A percentile compares a stretch with the other conserved stretches of the same genome.
Evolutionary conservation across 2,797 vertebrate species (phyloP).

Genomic region (Merluccius polli): DNA sequence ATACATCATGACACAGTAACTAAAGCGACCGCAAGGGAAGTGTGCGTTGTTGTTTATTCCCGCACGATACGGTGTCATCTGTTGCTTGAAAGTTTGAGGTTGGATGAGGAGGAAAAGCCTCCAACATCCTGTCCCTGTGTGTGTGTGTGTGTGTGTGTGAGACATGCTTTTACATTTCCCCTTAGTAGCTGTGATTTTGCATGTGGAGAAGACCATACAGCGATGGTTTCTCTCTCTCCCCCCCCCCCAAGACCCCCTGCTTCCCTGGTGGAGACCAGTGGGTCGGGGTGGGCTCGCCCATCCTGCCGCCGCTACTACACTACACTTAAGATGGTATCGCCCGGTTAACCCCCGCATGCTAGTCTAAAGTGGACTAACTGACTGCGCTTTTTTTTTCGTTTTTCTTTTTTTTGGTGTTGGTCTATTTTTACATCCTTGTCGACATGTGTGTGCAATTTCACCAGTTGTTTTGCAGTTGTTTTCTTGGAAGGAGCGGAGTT

Average conservation of each 20-base stretch:
- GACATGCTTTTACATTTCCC: neutral
- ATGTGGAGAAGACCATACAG: neutral
- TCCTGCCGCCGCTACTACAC: neutral
- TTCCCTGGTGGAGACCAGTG: too few species aligned
- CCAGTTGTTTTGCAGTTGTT: slow-evolving; percentile 29
- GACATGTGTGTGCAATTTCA: slow-evolving; percentile 36
- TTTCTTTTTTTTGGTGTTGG: neutral
- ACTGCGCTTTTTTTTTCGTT: neutral
- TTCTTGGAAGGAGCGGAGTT: slow-evolving; percentile 46
- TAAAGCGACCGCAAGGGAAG: neutral
- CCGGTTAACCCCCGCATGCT: neutral
- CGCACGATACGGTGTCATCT: slow-evolving; percentile 20
- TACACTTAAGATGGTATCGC: neutral
- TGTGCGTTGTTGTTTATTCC: neutral
- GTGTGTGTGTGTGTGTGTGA: slow-evolving; percentile 42
- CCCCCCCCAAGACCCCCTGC: too few species aligned
- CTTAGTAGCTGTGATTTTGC: neutral
- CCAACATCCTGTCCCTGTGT: slow-evolving; percentile 67
- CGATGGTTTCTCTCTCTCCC: too few species aligned
- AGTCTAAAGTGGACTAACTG: neutral
- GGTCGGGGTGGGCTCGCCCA: neutral
- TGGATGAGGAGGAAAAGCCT: slow-evolving; percentile 44
- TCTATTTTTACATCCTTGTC: slow-evolving; percentile 12
- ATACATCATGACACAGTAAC: neutral
- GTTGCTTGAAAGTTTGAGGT: slow-evolving; percentile 51